Base-by-base conservation (phyloP, 2,888 invertebrate species). In the Amitus sp. region DNA sequence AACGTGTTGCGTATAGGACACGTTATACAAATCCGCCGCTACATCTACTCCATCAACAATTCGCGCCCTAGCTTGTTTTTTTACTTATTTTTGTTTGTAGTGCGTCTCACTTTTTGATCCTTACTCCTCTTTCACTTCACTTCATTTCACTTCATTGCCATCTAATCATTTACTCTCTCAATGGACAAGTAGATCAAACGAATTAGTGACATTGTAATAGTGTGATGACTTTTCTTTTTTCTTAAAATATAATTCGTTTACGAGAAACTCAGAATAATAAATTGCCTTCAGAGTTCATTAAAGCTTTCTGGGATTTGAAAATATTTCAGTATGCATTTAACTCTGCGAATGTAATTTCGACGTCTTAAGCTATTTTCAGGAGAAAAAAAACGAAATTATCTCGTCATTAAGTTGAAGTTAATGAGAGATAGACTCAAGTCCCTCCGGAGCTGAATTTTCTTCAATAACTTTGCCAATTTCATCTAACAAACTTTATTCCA, bases 81-180 rank as follows among this genome's bases (percentile, higher is more conserved):
- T 23, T 23, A 23, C 23, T 23, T 23, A 7, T 30, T 30, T 2
- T n/a, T 30, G 30, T 30, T 30, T n/a, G 30, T 10, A 30, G 6
- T n/a, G 30, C 30, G 23, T 23, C 23, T 3, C 13, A 47, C n/a
- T n/a, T n/a, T n/a, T n/a, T n/a, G n/a, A n/a, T n/a, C n/a, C n/a
- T n/a, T n/a, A n/a, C n/a, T n/a, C n/a, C n/a, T n/a, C n/a, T n/a
- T n/a, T n/a, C n/a, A n/a, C n/a, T n/a, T n/a, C n/a, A n/a, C n/a
- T n/a, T n/a, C n/a, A n/a, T n/a, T n/a, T n/a, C n/a, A n/a, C n/a
- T 77, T 78, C 72, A 77, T 78, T 74, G 77, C 67, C 66, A 65
- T 70, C 74, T 74, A 79, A 79, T 79, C 79, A 79, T 77, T 76
- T 76, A 74, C 65, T 56, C 68, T 67, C 72, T n/a, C n/a, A n/a